A percentile compares a stretch with the other conserved stretches of the same genome.
Evolutionary conservation across 2,797 vertebrate genomes (phyloP).

Genomic region (Danio choprae): DNA sequence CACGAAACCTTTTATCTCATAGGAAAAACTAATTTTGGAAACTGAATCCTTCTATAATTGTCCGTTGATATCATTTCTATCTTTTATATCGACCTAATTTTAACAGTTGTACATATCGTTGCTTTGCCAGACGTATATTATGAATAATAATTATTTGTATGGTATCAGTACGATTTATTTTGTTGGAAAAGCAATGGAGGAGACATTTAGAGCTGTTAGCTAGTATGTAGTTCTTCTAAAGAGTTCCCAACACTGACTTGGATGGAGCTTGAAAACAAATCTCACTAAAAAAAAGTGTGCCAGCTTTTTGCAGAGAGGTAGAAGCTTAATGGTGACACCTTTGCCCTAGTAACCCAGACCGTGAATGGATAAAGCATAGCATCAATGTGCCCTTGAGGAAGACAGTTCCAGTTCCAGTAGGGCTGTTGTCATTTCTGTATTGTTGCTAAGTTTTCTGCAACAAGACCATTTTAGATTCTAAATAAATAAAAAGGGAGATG

Average conservation of each 20-base stretch:
- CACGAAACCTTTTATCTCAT: background rate
- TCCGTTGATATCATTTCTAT: background rate
- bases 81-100: background rate
- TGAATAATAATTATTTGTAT: background rate
- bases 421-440: background rate
- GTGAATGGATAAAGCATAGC: background rate
- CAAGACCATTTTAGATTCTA: background rate
- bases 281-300: background rate
- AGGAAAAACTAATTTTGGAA: constrained; percentile 1
- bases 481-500: too few species aligned
- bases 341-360: constrained; percentile 9
- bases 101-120: background rate
- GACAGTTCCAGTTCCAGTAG: background rate
- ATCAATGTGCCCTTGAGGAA: background rate
- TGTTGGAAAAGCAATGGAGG: too few species aligned
- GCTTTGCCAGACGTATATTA: background rate
- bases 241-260: background rate
- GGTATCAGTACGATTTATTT: background rate
- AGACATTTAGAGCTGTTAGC: background rate
- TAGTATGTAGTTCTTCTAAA: background rate
- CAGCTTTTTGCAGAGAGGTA: background rate
- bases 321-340: background rate
- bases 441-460: background rate
- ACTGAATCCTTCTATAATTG: constrained; percentile 23
- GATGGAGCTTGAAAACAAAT: background rate